phyloP scores from a whole-genome alignment of 2,113 vertebrate genomes.

The Arothron firmamentum region DNA sequence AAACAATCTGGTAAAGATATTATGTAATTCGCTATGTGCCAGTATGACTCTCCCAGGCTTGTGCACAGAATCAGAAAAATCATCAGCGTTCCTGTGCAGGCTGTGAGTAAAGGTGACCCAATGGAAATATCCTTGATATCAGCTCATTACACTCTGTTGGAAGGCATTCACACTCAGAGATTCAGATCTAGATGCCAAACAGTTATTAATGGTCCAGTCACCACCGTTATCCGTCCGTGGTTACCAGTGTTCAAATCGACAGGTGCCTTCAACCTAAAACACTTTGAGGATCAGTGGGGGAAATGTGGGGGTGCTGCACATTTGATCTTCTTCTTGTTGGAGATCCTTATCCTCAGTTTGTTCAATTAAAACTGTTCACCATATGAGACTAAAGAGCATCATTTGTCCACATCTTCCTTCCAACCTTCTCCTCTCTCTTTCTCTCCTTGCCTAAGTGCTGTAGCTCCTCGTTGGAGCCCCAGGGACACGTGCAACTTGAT shows the following conservation, averaged over 20 bases:
- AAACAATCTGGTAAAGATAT: constrained; percentile 42
- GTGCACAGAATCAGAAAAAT: constrained; percentile 10
- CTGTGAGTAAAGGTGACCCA: neutral
- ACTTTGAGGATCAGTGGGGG: too few species aligned
- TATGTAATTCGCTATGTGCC: constrained; percentile 22
- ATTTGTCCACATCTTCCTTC: constrained; percentile 10
- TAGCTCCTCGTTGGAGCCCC: constrained; percentile 46
- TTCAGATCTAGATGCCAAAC: neutral
- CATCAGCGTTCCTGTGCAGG: neutral
- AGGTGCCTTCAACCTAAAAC: too few species aligned
- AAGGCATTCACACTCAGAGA: neutral
- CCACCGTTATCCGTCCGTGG: too few species aligned
- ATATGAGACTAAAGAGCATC: neutral
- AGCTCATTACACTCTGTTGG: neutral
- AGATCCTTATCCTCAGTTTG: neutral
- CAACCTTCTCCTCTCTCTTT: constrained; percentile 27
- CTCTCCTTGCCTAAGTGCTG: constrained; percentile 61
- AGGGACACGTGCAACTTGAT: constrained; percentile 63
- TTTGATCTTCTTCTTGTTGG: too few species aligned
- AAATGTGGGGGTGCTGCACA: too few species aligned
- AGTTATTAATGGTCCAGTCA: too few species aligned
- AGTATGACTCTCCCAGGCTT: constrained; percentile 29
- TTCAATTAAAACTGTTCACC: neutral
- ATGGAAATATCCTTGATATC: constrained; percentile 6
- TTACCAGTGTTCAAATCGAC: too few species aligned